These are phyloP conservation scores for Pygoscelis antarcticus DNA, from an alignment of 2,113 vertebrate species.

Conservation along the genomic window DNA sequence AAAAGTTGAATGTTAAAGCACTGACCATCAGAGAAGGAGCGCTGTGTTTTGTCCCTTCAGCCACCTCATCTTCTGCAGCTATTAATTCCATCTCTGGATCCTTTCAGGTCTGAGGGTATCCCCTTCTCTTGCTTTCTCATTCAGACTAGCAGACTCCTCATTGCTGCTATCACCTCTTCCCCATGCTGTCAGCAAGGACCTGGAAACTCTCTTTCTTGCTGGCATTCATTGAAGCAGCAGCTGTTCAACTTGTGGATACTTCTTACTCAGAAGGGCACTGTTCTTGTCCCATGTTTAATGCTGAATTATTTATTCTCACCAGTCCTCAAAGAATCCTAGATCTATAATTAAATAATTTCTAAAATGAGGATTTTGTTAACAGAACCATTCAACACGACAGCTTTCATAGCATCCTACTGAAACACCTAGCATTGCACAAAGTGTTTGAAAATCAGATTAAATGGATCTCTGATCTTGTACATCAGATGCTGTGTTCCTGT, in stretches of 20 bases:
- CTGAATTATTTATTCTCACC: not conserved
- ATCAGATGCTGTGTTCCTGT: slow-evolving; percentile 40
- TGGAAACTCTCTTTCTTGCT: not conserved
- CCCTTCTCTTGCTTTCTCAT: not conserved
- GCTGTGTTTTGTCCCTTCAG: not conserved
- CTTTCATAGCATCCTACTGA: slow-evolving; percentile 9
- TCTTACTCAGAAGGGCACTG: not conserved
- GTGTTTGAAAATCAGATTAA: slow-evolving; percentile 54
- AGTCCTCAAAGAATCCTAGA: not conserved
- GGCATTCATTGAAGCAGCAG: not conserved
- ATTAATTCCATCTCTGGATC: not conserved
- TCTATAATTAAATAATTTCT: slow-evolving; percentile 32
- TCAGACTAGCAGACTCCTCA: not conserved
- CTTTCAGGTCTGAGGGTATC: not conserved
- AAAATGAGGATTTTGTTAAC: slow-evolving; percentile 1
- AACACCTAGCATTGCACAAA: not conserved
- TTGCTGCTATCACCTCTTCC: not conserved
- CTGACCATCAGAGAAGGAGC: not conserved
- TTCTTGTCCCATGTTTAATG: not conserved
- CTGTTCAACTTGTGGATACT: not conserved
- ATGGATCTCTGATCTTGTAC: slow-evolving; percentile 40
- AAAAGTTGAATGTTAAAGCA: not conserved
- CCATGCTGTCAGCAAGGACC: not conserved
- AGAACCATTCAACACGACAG: not conserved
- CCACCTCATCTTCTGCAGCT: not conserved